Base-by-base conservation (phyloP, 2,797 vertebrate species). In the Hypotaenidia philippensis region DNA sequence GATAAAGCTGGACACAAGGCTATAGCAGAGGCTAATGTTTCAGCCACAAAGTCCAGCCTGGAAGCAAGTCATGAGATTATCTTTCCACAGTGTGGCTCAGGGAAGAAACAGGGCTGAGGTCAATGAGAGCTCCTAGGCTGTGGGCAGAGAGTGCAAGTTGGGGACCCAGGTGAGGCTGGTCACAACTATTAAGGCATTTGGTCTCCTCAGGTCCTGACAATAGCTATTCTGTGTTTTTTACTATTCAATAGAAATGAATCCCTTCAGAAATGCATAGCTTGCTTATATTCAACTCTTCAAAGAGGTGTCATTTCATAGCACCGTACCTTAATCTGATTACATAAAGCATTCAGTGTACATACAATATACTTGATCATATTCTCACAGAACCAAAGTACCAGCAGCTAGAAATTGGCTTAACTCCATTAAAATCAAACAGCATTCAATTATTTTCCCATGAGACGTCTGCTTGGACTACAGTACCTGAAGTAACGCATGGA, bases 31-130 rank as follows among this genome's bases (percentile, higher is more conserved):
- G 22, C 36, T 31, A 63, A 56, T 19, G 18, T 20, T 55, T 18
- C 8, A 17, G 38, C 27, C 19, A 4, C 2, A 3, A 36, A 69
- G 57, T 20, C 53, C 72, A 60, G 10, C 44, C 44, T 45, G 44
- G 11, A 45, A 64, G 60, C 22, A 53, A 76, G 49, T 69, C 23
- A 57, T 23, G n/a, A 75, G 27, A 29, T n/a, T 31, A 6, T 9
- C 40, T 60, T 50, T 2, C 61, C 29, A 15, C 21, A 50, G 2
- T 0, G 0, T 3, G 29, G 44, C 55, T 44, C 34, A 3, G 34
- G 41, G 31, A 27, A 52, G 66, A 11, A 59, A 61, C 17, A 15
- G 16, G 9, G 29, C 15, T 38, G 32, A 44, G 25, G 16, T 11
- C 40, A 47, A 36, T 53, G 26, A 44, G 21, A 38, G 8, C 8